Evolutionary conservation across 2,113 vertebrate species (phyloP), one percentile per base, ranked within the genome.

Genomic region (Amazona guildingii): DNA sequence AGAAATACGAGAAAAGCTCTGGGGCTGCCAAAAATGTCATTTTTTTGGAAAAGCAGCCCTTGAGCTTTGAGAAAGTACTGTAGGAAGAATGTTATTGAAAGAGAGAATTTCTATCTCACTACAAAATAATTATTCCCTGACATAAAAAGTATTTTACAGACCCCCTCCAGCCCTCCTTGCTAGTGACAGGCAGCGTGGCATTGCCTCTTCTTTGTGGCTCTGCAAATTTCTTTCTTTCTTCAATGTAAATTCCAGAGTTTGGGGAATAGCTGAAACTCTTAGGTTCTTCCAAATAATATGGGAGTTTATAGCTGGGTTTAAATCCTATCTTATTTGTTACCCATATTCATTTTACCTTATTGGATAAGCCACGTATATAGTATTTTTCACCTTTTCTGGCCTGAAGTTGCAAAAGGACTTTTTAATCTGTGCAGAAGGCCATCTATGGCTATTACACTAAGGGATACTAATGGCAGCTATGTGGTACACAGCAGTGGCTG

Each of bases 81-180:
- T 91, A 96, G 93, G 95, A 97, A 96, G 98, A 98, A 97, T 97
- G 88, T 66, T 98, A 93, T 97, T 97, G 95, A 94, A 91, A 90
- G 96, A 98, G 94, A 93, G 97, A 97, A 97, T 97, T 97, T 97
- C 92, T 97, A 84, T 90, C 90, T 97, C 95, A 95, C 82, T 90
- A 90, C 94, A 96, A 76, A 96, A 94, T 93, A 96, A 95, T 96
- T 92, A 94, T 77, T 95, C 93, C 89, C 78, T 86, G 75, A 88
- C 68, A 92, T 78, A 54, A 86, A 94, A 95, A 63, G 39, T 72
- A 85, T 90, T 95, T 94, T 79, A 43, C 1, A 2, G 81, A 84
- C n/a, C 43, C 66, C 70, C 39, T 95, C 78, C 68, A 95, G 52
- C 54, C 35, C 31, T 94, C 24, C 52, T 96, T 91, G 43, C 24